Percentiles rank a stretch among this genome's conserved stretches.
Evolutionary conservation across 1,140 invertebrate genomes (phyloP).

Genomic region (Drosophila repletoides): DNA sequence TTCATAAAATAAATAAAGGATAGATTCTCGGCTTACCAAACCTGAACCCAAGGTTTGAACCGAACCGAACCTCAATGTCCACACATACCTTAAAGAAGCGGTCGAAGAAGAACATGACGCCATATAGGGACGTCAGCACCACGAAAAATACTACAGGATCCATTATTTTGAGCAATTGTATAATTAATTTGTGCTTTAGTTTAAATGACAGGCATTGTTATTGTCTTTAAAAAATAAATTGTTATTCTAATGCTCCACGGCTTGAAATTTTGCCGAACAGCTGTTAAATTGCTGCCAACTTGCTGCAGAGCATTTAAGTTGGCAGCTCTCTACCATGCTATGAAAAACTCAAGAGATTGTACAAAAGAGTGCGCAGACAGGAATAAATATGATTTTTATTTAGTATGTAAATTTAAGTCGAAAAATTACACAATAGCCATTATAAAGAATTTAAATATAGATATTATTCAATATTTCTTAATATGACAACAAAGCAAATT

Average conservation of each 20-base stretch:
- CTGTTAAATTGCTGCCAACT: conserved; percentile 19
- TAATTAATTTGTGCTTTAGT: conserved; percentile 9
- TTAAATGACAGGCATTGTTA: conserved; percentile 31
- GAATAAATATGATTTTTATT: no score
- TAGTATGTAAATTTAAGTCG: no score
- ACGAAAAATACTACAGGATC: conserved; percentile 74
- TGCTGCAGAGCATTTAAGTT: background rate
- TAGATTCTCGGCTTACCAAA: no score
- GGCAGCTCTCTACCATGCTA: background rate
- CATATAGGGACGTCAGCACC: conserved; percentile 83
- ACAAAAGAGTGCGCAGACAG: no score
- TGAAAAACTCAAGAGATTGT: background rate
- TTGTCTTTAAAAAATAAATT: conserved; percentile 25
- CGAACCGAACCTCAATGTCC: no score
- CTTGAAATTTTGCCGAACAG: conserved; percentile 3
- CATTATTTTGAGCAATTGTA: conserved; percentile 44
- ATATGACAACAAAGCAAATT: no score
- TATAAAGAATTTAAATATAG: no score
- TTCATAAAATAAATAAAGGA: no score
- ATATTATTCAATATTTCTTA: no score
- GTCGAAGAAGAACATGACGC: conserved; percentile 87
- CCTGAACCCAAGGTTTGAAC: no score
- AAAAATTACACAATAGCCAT: no score
- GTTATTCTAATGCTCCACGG: conserved; percentile 8
- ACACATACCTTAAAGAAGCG: conserved; percentile 87